These are phyloP conservation scores for Anguilla rostrata DNA, from an alignment of 2,113 vertebrate species.

Conservation along the genomic window DNA sequence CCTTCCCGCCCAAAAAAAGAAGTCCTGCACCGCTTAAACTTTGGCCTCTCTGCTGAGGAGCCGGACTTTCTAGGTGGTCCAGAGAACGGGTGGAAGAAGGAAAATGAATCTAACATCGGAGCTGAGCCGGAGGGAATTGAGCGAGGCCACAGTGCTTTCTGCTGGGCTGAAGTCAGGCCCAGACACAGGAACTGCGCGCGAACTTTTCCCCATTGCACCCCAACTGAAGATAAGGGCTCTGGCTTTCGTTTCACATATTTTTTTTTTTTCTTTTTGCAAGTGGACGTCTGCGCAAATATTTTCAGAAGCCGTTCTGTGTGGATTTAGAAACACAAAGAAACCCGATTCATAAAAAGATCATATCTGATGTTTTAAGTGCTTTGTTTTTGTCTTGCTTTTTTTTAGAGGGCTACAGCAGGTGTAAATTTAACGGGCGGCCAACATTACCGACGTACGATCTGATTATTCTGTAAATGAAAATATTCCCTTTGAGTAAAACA, in stretches of 20 bases:
- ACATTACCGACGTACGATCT: neutral
- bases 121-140: neutral
- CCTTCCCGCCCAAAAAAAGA: neutral
- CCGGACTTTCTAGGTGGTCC: conserved; percentile 30
- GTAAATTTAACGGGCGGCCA: conserved; percentile 29
- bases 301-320: conserved; percentile 19
- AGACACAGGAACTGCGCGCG: neutral
- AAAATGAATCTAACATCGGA: conserved; percentile 38
- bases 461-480: conserved; percentile 22
- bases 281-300: conserved; percentile 19
- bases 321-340: conserved; percentile 27
- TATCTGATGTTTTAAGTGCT: conserved; percentile 6
- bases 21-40: neutral
- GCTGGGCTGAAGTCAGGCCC: conserved; percentile 27
- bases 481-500: conserved; percentile 17
- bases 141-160: neutral
- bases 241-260: conserved; percentile 24
- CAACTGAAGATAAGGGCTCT: conserved; percentile 6
- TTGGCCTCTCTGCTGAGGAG: neutral
- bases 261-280: neutral
- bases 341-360: conserved; percentile 25
- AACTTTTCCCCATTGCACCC: neutral
- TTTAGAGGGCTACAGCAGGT: conserved; percentile 33
- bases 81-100: neutral
- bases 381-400: conserved; percentile 10